Evolutionary conservation across 2,113 vertebrate species (phyloP).

Genomic region (Varanus komodoensis): DNA sequence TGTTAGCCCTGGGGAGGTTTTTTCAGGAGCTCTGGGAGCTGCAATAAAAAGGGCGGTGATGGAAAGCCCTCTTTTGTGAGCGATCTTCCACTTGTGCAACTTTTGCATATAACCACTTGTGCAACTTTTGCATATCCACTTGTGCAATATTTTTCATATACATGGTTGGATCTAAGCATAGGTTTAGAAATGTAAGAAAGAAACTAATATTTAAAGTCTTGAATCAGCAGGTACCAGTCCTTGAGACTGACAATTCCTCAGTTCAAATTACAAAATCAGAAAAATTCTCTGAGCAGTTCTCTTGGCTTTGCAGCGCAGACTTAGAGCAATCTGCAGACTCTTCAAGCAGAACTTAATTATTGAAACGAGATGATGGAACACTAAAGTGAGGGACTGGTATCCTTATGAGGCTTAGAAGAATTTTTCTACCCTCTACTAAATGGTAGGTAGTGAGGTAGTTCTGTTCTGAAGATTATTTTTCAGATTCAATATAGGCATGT

Average conservation of each 20-base stretch:
- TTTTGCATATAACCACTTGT: neutral
- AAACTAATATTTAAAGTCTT: neutral
- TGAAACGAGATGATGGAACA: neutral
- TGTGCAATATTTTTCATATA: too few relatives aligned
- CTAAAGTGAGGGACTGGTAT: neutral
- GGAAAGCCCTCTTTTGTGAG: neutral
- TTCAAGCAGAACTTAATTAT: conserved; percentile 1
- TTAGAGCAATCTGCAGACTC: neutral
- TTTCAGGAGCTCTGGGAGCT: neutral
- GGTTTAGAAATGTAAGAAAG: neutral
- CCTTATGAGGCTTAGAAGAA: neutral
- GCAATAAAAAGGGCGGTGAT: neutral
- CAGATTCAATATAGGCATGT: neutral
- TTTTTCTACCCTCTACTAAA: neutral
- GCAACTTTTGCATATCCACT: neutral
- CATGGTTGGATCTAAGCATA: neutral
- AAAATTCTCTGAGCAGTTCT: neutral
- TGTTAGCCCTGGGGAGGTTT: neutral
- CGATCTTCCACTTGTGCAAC: neutral
- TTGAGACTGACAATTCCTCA: neutral
- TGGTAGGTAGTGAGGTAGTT: neutral
- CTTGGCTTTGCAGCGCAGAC: neutral
- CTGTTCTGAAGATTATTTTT: neutral
- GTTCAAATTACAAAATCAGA: neutral
- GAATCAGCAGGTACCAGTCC: neutral